Percentiles rank a stretch among this genome's conserved stretches.
Conservation (phyloP, 2,888 invertebrate species). For the Nymphalis c-album region DNA sequence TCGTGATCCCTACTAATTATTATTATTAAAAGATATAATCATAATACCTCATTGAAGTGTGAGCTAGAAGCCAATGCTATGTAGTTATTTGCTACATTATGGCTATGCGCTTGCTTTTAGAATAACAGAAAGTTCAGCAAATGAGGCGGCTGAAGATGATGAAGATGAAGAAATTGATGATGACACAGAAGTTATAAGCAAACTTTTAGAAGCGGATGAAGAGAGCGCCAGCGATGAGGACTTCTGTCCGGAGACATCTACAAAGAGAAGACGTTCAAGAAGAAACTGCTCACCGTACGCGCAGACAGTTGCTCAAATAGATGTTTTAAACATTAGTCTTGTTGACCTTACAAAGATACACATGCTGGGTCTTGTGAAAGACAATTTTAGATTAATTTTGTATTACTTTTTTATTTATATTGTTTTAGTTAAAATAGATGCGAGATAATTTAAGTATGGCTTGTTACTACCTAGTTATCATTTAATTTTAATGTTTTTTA, state of each 20-base stretch:
- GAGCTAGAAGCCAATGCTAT: constrained; percentile 28
- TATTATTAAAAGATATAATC: not conserved
- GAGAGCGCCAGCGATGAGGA: constrained; percentile 45
- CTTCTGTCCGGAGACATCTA: constrained; percentile 32
- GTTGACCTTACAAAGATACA: not conserved
- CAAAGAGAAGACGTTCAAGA: constrained; percentile 31
- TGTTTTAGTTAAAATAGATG: not conserved
- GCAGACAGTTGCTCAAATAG: not conserved
- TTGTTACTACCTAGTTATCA: not conserved
- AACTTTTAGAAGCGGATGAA: constrained; percentile 65
- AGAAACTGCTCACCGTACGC: constrained; percentile 33
- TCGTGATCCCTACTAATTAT: not conserved
- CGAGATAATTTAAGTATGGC: not conserved
- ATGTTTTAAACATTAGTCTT: not conserved
- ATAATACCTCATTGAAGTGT: constrained; percentile 3
- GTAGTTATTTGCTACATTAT: constrained; percentile 47
- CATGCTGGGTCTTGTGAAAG: not conserved
- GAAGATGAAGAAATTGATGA: constrained; percentile 55
- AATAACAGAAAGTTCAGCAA: constrained; percentile 38
- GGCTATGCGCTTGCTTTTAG: constrained; percentile 36
- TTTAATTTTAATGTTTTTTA: not conserved
- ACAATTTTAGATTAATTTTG: not conserved
- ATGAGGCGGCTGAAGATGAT: constrained; percentile 44
- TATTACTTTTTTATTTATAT: not conserved
- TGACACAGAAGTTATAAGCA: constrained; percentile 69